Base-by-base conservation (phyloP, 2,113 vertebrate genomes). In the Carlito syrichta region DNA sequence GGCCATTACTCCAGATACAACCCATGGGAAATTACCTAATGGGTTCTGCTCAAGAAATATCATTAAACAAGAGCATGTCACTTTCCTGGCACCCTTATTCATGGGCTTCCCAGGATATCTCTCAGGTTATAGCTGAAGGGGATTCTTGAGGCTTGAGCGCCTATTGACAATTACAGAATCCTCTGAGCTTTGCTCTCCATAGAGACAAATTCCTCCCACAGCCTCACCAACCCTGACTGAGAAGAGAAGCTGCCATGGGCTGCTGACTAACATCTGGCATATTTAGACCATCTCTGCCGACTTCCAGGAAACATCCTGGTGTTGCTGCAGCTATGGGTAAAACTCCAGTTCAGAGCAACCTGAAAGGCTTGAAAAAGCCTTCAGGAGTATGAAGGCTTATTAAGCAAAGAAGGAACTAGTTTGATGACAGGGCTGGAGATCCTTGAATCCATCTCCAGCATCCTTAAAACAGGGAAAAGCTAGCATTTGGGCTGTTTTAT, bases 1-100 rank as follows among this genome's bases (percentile, higher is more conserved):
- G 13, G 60, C 82, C n/a, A 17, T 87, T 82, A 73, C 38, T 91
- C 68, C 35, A 63, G 63, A 77, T 58, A 32, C 5, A 69, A 45
- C 84, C 86, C 66, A 20, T 78, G 94, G 85, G 88, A 96, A 96
- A 90, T 92, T 60, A 91, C 62, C 62, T 95, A 91, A 94, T 96
- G 76, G 43, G 38, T 63, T 96, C 50, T 74, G 0, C 84, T 95
- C 27, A 48, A 87, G 71, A 66, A 85, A 50, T 50, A 17, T 71
- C 91, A 52, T 83, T 91, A 87, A 71, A 92, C 14, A 96, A 79
- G 35, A 8, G 20, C 22, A 22, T 38, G 48, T 84, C 81, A 77
- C 60, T 94, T 86, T 90, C n/a, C 74, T 6, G 3, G 78, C 30
- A 52, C 27, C 68, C 82, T 71, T 85, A 50, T 71, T 38, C 79